Percentiles rank a stretch among this genome's conserved stretches.
Evolutionary conservation across 2,797 vertebrate genomes (phyloP).

Genomic region (Xenentodon cancila): DNA sequence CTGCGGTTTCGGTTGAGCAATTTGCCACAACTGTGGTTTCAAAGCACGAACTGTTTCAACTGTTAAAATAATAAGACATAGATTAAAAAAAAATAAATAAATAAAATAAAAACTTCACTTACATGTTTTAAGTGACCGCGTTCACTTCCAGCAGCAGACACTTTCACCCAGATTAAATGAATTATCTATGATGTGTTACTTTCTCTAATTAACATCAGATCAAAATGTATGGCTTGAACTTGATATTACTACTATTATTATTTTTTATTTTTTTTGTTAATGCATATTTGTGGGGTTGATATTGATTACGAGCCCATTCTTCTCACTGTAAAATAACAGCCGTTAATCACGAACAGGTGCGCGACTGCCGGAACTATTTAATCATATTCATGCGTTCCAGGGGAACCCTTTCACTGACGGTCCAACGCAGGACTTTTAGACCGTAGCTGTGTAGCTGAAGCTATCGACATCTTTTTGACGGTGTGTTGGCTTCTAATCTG

Average conservation of each 20-base stretch:
- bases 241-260: no score
- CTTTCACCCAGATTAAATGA: conserved; percentile 14
- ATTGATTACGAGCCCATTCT: neutral
- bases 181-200: neutral
- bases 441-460: fast-evolving
- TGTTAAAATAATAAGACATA: neutral
- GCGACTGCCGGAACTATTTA: conserved; percentile 54
- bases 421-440: conserved; percentile 1
- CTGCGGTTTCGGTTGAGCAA: conserved; percentile 11
- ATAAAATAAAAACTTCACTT: conserved; percentile 22
- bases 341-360: conserved; percentile 53
- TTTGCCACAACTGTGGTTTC: neutral
- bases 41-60: neutral
- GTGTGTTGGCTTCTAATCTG: neutral
- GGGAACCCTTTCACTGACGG: conserved; percentile 45
- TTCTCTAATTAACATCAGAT: neutral
- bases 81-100: fast-evolving
- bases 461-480: neutral
- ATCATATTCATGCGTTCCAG: conserved; percentile 1
- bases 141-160: conserved; percentile 2
- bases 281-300: neutral
- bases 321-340: neutral
- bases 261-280: no score
- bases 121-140: conserved; percentile 51
- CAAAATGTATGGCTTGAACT: fast-evolving